Base-by-base conservation (phyloP, 2,888 invertebrate species). In the Smittia sp. region DNA sequence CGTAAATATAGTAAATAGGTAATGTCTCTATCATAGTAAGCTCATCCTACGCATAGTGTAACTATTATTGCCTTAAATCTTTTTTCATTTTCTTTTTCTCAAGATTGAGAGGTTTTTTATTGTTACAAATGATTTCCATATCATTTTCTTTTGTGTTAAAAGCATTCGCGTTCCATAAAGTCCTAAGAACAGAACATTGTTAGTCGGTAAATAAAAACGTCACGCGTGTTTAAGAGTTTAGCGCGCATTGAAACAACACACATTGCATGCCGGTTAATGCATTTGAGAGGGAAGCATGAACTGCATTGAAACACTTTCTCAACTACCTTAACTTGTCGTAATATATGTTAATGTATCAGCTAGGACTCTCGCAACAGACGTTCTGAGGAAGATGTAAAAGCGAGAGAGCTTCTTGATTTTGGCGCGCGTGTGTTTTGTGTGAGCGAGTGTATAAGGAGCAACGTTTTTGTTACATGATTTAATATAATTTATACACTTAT, bases 41-140 rank as follows among this genome's bases (percentile, higher is more conserved):
- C 68, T 68, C 68, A 41, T 68, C 46, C 68, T 68, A 68, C 68
- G 68, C 68, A 68, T 68, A 68, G 68, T 68, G 20, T 68, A 66
- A 46, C 41, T 46, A 66, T 66, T 68, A 68, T 46, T 68, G 46
- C 46, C 68, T 68, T 68, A 41, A 68, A 39, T 46, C 25, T 22
- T 46, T 46, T 46, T 46, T 46, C 15, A 46, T 46, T 66, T 66
- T 39, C 15, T 46, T 46, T 15, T n/a, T 46, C 11, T 46, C 46
- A 38, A 38, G 7, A 38, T 38, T 38, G 38, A 38, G 38, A 38
- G 65, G 6, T 46, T 46, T 3, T 11, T 46, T 46, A 46, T 46
- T 46, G 46, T 46, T 46, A 46, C 46, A 46, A 46, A 46, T 46
- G 46, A 46, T 67, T 67, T 67, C 6, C 22, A 24, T 13, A 68